Percentiles rank a stretch among this genome's conserved stretches.
phyloP scores from a whole-genome alignment of 2,888 invertebrate species.

The Carpatolechia fugitivella region DNA sequence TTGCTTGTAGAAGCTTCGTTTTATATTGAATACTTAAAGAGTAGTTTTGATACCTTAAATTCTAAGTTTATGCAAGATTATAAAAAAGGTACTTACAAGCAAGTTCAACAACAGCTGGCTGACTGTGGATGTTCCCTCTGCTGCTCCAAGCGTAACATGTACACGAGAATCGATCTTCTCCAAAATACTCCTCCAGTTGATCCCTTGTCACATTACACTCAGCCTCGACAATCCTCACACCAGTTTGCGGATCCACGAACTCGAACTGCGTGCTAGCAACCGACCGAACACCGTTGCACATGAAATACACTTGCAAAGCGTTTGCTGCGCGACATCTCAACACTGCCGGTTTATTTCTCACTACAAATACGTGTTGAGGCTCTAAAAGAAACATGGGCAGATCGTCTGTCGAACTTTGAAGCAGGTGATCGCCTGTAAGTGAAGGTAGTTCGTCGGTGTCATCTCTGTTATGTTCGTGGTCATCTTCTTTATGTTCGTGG shows the following conservation, averaged over 20 bases:
- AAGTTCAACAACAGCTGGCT: slow-evolving; percentile 91
- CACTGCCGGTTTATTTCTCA: slow-evolving; percentile 93
- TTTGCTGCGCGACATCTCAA: slow-evolving; percentile 94
- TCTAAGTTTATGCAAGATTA: too few species aligned
- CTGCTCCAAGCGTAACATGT: slow-evolving; percentile 97
- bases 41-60: too few species aligned
- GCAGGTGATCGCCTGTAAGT: slow-evolving; percentile 67
- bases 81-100: slow-evolving; percentile 91
- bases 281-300: slow-evolving; percentile 90
- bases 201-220: slow-evolving; percentile 93
- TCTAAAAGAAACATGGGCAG: slow-evolving; percentile 92
- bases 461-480: slow-evolving; percentile 70
- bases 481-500: slow-evolving; percentile 63
- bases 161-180: slow-evolving; percentile 93
- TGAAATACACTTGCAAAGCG: slow-evolving; percentile 92
- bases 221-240: slow-evolving; percentile 91
- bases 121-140: slow-evolving; percentile 91
- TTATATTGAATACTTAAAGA: too few species aligned
- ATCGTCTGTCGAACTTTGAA: slow-evolving; percentile 81
- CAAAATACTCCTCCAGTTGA: slow-evolving; percentile 96
- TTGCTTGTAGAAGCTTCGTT: not conserved
- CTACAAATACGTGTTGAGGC: slow-evolving; percentile 93
- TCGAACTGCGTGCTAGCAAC: slow-evolving; percentile 86
- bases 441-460: slow-evolving; percentile 72
- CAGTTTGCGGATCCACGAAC: slow-evolving; percentile 94